Evolutionary conservation across 2,888 invertebrate genomes (phyloP), one percentile per base, ranked within the genome.

Genomic region (Copidosoma aretas): DNA sequence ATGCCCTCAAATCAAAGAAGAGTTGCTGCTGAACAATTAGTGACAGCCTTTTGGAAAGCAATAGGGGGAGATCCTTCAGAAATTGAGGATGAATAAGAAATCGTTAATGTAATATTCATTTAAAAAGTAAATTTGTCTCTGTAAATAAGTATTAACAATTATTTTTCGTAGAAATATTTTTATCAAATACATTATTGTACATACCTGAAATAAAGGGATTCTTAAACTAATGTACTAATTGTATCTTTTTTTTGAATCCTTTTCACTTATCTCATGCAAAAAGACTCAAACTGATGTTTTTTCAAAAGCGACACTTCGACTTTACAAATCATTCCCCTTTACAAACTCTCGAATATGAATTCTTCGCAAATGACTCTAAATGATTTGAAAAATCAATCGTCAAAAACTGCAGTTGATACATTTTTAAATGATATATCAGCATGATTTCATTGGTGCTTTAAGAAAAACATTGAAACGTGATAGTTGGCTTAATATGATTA

Each of bases 31-130:
- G 91, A 92, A 81, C 88, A 91, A 83, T 87, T 91, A 79, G 91
- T 91, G 1, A 86, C 89, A 71, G 89, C 90, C 19, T 92, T 92
- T 81, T 92, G 91, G 91, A 87, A 87, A 77, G 90, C 91, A 0
- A 89, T 92, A 77, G 91, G 91, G 21, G 91, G 91, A 21, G 90
- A 90, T 80, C 89, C 89, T 71, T 89, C 89, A 73, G 91, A 92
- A 83, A 84, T 91, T 71, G 85, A 85, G 67, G 88, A 87, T 79
- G 78, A 82, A 65, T 84, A 84, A 32, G 32, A n/a, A n/a, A n/a
- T n/a, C n/a, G n/a, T n/a, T n/a, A n/a, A n/a, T n/a, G n/a, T n/a
- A n/a, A n/a, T n/a, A n/a, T n/a, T n/a, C n/a, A n/a, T n/a, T n/a
- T n/a, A n/a, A n/a, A n/a, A n/a, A n/a, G 14, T 41, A 41, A 14